These are phyloP conservation scores for Sciurus niger DNA, from an alignment of 2,113 vertebrate species.

Conservation along the genomic window DNA sequence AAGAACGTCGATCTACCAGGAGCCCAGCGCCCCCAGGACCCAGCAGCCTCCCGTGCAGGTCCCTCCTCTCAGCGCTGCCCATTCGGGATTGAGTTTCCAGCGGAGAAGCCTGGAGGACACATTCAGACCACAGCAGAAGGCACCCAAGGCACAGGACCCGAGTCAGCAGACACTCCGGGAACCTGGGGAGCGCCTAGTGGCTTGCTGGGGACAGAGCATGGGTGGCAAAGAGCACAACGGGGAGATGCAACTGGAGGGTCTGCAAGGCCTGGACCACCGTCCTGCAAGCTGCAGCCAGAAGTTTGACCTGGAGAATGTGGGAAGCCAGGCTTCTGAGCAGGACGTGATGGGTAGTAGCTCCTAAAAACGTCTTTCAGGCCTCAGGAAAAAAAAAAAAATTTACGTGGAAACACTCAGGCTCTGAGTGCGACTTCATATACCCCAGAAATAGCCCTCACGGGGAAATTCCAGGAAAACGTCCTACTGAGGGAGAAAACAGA, in stretches of 20 bases:
- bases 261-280: background rate
- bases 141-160: background rate
- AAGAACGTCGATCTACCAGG: background rate
- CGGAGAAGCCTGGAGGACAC: too few relatives aligned
- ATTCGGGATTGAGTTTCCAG: background rate
- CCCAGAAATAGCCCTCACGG: background rate
- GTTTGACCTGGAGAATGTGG: background rate
- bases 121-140: background rate
- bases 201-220: background rate
- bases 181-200: background rate
- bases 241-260: background rate
- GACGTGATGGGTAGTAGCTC: background rate
- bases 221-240: background rate
- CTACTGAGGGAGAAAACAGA: background rate
- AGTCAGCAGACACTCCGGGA: background rate
- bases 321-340: background rate
- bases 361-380: conserved; percentile 30
- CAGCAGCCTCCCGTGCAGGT: background rate
- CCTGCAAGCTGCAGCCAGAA: background rate
- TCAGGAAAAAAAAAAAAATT: background rate
- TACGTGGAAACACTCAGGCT: conserved; percentile 45
- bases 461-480: conserved; percentile 37
- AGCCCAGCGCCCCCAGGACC: background rate
- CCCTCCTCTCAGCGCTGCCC: background rate
- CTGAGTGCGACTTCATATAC: background rate